Base-by-base conservation (phyloP, 92 coral and sea anemone species). In the Pocillopora grandis region DNA sequence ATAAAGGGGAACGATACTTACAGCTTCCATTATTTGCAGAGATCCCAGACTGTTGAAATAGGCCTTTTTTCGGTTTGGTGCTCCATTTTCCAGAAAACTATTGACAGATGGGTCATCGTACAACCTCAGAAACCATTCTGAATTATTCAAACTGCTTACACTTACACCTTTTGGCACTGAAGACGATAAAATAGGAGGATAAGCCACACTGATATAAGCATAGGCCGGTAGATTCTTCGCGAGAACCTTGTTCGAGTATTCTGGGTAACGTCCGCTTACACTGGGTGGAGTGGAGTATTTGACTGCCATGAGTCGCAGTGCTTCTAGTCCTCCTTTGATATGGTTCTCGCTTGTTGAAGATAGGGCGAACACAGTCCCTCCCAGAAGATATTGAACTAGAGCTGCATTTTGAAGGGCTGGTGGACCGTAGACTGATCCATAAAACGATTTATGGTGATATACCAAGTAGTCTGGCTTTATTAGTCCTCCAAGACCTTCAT, bases 391-490 rank as follows among this genome's bases (percentile, higher is more conserved):
- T 20, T 88, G 84, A 62, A 90, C 76, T 58, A 87, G 37, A 2
- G 89, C 90, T 19, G 92, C 93, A 16, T 59, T 79, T 42, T 92
- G 96, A 55, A 92, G 63, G 55, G 92, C 96, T 21, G 80, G 62
- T 17, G 96, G 92, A 5, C 81, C 89, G 66, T 92, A 90, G 0
- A 88, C 91, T 9, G 90, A 71, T 9, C 79, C 88, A 61, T 87
- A 90, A 76, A 87, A 87, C 9, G 88, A 70, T 56, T 87, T 90
- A 80, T 90, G 95, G 78, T 90, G 93, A 88, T 71, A 88, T 66
- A 91, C 90, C n/a, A 88, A 85, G 67, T 68, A 92, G 75, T 94
- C 98, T 20, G 98, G 98, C 62, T 94, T 94, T 21, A 94, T 74
- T 14, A 92, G 80, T 15, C 98, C 92, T 9, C 92, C 95, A 15